Conservation (phyloP, 2,888 invertebrate genomes). For the Sphaerophoria rueppellii region DNA sequence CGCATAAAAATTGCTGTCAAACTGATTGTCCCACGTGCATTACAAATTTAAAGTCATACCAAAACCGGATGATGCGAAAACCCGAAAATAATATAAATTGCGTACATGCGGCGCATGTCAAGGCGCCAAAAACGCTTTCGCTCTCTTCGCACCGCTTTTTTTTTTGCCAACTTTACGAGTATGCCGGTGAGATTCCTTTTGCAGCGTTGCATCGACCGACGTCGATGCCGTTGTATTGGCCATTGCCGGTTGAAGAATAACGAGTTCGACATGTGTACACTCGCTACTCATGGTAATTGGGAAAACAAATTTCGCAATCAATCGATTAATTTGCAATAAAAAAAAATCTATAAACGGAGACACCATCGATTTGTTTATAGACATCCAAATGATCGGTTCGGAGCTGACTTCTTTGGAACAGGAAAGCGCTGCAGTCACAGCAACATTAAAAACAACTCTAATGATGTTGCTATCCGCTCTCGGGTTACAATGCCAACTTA, state of each 20-base stretch:
- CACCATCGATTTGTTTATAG: constrained; percentile 45
- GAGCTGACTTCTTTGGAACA: constrained; percentile 9
- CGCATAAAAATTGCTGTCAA: constrained; percentile 44
- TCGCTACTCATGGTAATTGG: constrained; percentile 52
- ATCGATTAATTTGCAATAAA: constrained; percentile 70
- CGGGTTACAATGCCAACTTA: constrained; percentile 66
- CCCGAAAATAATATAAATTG: constrained; percentile 61
- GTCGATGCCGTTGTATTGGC: not conserved
- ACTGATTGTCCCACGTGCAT: constrained; percentile 64
- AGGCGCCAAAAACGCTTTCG: constrained; percentile 73
- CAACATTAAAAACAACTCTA: constrained; percentile 22
- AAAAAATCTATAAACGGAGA: constrained; percentile 57
- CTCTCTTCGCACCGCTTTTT: constrained; percentile 43
- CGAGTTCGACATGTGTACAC: constrained; percentile 69
- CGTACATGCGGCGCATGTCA: constrained; percentile 43
- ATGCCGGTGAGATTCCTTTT: not conserved
- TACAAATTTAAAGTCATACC: not conserved
- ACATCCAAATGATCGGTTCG: not conserved
- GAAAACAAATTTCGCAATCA: constrained; percentile 69
- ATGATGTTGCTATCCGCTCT: constrained; percentile 60
- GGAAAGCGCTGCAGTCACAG: not conserved
- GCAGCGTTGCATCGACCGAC: too few relatives aligned
- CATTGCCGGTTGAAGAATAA: constrained; percentile 43
- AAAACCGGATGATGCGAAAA: constrained; percentile 55
- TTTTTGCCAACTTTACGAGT: too few relatives aligned